phyloP scores from a whole-genome alignment of 2,888 invertebrate species.

The Cactoblastis cactorum region DNA sequence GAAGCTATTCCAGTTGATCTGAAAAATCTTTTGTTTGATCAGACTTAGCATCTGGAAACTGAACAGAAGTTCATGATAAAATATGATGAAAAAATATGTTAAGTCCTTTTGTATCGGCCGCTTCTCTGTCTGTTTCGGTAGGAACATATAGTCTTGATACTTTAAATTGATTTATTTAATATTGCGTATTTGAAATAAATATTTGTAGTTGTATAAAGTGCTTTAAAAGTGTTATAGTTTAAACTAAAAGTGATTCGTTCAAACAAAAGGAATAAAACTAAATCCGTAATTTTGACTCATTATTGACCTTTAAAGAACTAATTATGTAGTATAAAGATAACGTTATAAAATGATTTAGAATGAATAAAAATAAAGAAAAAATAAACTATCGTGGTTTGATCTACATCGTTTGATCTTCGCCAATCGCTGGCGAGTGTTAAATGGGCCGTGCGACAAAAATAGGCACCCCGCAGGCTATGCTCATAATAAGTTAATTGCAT shows the following conservation, averaged over 20 bases:
- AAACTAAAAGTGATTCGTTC: too few relatives aligned
- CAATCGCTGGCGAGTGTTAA: conserved; percentile 44
- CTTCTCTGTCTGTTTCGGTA: conserved; percentile 49
- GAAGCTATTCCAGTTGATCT: conserved; percentile 60
- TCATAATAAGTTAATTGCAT: conserved; percentile 45
- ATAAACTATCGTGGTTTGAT: conserved; percentile 31
- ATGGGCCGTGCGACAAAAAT: conserved; percentile 32
- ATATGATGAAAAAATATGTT: conserved; percentile 77
- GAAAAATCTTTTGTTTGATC: conserved; percentile 78
- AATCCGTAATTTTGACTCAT: too few relatives aligned
- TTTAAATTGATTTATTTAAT: too few relatives aligned
- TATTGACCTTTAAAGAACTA: too few relatives aligned
- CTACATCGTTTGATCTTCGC: conserved; percentile 48
- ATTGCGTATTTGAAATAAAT: too few relatives aligned
- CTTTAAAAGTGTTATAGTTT: too few relatives aligned
- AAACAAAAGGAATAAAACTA: too few relatives aligned
- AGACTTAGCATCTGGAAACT: conserved; percentile 74
- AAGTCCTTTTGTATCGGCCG: conserved; percentile 78
- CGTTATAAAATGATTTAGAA: not conserved
- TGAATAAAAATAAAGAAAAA: conserved; percentile 21
- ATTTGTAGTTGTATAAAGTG: too few relatives aligned
- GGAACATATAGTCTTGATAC: conserved; percentile 50
- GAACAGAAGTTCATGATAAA: conserved; percentile 79
- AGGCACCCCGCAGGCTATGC: conserved; percentile 28
- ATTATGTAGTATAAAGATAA: too few relatives aligned